A percentile compares a stretch with the other conserved stretches of the same genome.
Conservation (phyloP, 1,140 invertebrate species). For the Galendromus occidentalis region DNA sequence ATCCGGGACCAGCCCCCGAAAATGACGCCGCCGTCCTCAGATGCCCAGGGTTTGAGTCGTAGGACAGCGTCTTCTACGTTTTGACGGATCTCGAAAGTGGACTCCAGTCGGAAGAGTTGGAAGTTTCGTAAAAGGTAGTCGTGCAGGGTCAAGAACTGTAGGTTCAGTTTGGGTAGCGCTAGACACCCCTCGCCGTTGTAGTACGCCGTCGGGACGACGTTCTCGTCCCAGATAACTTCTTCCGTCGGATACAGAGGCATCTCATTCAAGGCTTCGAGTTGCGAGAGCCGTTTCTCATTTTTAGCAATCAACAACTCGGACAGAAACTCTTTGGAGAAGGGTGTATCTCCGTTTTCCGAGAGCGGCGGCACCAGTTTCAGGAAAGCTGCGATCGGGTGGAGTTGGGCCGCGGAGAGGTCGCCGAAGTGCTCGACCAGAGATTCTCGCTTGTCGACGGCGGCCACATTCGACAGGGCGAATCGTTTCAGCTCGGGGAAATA, state of each 20-base stretch:
- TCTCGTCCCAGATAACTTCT: conserved; percentile 96
- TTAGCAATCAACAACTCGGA: conserved; percentile 61
- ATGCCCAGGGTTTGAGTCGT: conserved; percentile 74
- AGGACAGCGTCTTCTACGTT: conserved; percentile 93
- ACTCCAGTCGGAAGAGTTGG: conserved; percentile 89
- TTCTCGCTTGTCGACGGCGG: conserved; percentile 70
- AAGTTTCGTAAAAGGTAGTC: conserved; percentile 96
- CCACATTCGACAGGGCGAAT: conserved; percentile 81
- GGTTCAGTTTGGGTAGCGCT: conserved; percentile 87
- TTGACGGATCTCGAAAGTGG: conserved; percentile 95
- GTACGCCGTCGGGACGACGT: conserved; percentile 90
- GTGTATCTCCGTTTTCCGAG: conserved; percentile 41
- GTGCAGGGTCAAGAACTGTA: conserved; percentile 94
- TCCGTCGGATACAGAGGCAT: conserved; percentile 98
- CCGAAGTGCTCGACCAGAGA: conserved; percentile 67
- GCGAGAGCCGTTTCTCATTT: conserved; percentile 71
- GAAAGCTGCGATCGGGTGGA: conserved; percentile 62
- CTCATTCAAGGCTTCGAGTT: conserved; percentile 81
- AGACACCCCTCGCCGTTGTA: conserved; percentile 85
- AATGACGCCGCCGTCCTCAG: conserved; percentile 62
- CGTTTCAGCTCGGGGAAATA: conserved; percentile 66
- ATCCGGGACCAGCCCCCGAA: conserved; percentile 97
- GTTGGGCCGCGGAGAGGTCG: conserved; percentile 48
- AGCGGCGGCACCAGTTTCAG: conserved; percentile 57
- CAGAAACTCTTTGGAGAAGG: conserved; percentile 53